These are phyloP conservation scores for Micrastur ruficollis DNA, from an alignment of 2,797 vertebrate genomes.

Conservation along the genomic window DNA sequence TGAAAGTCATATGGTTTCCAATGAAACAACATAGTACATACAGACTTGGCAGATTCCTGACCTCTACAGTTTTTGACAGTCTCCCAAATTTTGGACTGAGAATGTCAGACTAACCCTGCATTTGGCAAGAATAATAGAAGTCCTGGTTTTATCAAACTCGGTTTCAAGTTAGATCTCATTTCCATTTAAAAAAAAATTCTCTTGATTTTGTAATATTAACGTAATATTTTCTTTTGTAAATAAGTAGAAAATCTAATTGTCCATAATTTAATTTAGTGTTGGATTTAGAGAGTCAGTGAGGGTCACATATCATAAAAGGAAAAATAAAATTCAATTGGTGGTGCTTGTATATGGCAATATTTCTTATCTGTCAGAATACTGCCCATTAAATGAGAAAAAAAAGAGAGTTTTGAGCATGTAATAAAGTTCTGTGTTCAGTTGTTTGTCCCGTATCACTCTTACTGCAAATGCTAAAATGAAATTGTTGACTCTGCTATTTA, in stretches of 20 bases:
- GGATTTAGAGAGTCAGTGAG: neutral
- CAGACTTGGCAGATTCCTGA: slow-evolving; percentile 15
- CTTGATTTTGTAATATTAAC: neutral
- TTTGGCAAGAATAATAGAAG: slow-evolving; percentile 23
- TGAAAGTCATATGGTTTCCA: neutral
- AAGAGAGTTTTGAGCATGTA: neutral
- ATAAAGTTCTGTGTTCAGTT: neutral
- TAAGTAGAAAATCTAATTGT: neutral
- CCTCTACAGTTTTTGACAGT: neutral
- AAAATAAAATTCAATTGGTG: neutral
- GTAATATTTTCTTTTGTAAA: neutral
- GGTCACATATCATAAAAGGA: neutral
- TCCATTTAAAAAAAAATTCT: neutral
- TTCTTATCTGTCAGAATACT: neutral
- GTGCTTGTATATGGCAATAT: neutral
- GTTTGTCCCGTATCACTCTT: neutral
- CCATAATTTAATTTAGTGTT: neutral
- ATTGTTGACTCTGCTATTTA: neutral
- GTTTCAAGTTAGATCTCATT: slow-evolving; percentile 8
- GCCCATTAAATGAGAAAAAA: neutral
- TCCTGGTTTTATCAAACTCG: neutral
- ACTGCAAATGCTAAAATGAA: neutral
- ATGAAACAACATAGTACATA: slow-evolving; percentile 16
- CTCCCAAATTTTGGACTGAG: slow-evolving; percentile 18
- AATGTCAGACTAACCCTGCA: slow-evolving; percentile 50